Conservation (phyloP, 2,113 vertebrate genomes). For the Perca schrenkii region DNA sequence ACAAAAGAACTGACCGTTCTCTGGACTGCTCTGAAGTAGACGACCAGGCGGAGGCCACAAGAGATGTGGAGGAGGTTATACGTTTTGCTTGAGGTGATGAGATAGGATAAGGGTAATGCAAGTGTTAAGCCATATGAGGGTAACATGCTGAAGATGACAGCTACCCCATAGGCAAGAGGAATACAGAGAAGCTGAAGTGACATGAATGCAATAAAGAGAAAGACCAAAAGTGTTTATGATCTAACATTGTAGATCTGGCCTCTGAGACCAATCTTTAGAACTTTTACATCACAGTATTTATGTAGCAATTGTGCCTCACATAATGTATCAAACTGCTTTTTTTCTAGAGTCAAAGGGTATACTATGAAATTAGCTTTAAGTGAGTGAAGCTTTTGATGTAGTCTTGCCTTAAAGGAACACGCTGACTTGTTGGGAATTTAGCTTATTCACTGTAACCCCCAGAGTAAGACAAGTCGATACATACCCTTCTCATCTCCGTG, state of each 20-base stretch:
- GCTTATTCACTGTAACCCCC: too few species aligned
- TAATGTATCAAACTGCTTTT: constrained; percentile 36
- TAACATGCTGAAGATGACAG: constrained; percentile 13
- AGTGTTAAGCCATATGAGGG: neutral
- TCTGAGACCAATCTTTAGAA: neutral
- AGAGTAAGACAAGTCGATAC: too few species aligned
- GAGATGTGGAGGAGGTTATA: constrained; percentile 20
- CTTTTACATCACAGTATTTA: neutral
- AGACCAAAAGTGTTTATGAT: constrained; percentile 11
- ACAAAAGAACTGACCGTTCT: constrained; percentile 35
- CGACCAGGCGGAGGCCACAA: constrained; percentile 2
- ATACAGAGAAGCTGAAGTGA: neutral
- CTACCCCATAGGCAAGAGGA: neutral
- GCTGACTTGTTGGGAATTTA: too few species aligned
- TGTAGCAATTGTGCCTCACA: constrained; percentile 17
- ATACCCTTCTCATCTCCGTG: too few species aligned
- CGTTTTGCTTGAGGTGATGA: constrained; percentile 23
- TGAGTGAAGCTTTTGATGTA: neutral
- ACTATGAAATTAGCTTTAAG: neutral
- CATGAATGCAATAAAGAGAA: constrained; percentile 12
- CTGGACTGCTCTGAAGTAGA: constrained; percentile 85
- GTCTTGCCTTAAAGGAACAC: constrained; percentile 1
- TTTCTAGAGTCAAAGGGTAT: neutral
- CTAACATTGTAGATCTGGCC: neutral
- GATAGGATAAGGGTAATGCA: neutral